A percentile compares a stretch with the other conserved stretches of the same genome.
Conservation (phyloP, 2,888 invertebrate species). For the Kuschelorhynchus macadamiae region DNA sequence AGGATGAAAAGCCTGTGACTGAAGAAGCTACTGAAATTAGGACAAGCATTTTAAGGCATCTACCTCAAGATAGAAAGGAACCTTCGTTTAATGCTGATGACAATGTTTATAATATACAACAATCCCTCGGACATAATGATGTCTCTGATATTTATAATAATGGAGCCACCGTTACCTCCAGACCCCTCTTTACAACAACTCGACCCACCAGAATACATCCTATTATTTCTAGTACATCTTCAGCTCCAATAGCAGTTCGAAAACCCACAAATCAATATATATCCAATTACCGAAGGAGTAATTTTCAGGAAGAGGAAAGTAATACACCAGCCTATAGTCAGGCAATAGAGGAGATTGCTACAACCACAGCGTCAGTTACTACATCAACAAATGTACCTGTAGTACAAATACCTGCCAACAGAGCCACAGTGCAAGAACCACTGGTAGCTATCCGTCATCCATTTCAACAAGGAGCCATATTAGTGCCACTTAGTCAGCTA, state of each 20-base stretch:
- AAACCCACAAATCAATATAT: conserved; percentile 57
- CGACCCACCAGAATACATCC: conserved; percentile 71
- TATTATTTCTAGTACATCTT: conserved; percentile 68
- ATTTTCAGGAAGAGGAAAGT: conserved; percentile 52
- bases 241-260: conserved; percentile 54
- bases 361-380: conserved; percentile 70
- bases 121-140: conserved; percentile 75
- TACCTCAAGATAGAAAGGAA: conserved; percentile 69
- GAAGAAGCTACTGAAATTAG: conserved; percentile 69
- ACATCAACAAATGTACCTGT: conserved; percentile 73
- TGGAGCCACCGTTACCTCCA: conserved; percentile 75
- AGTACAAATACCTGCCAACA: conserved; percentile 70
- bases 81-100: conserved; percentile 69
- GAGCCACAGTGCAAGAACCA: conserved; percentile 58
- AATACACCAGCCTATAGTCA: conserved; percentile 57
- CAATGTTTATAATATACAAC: conserved; percentile 73
- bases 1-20: conserved; percentile 70
- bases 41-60: conserved; percentile 76
- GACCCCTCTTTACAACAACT: conserved; percentile 79
- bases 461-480: conserved; percentile 63
- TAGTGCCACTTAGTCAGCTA: conserved; percentile 65
- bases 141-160: conserved; percentile 79
- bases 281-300: conserved; percentile 55
- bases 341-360: conserved; percentile 44
- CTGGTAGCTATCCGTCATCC: conserved; percentile 69